phyloP scores from a whole-genome alignment of 2,888 invertebrate species.

The Caenorhabditis panamensis region DNA sequence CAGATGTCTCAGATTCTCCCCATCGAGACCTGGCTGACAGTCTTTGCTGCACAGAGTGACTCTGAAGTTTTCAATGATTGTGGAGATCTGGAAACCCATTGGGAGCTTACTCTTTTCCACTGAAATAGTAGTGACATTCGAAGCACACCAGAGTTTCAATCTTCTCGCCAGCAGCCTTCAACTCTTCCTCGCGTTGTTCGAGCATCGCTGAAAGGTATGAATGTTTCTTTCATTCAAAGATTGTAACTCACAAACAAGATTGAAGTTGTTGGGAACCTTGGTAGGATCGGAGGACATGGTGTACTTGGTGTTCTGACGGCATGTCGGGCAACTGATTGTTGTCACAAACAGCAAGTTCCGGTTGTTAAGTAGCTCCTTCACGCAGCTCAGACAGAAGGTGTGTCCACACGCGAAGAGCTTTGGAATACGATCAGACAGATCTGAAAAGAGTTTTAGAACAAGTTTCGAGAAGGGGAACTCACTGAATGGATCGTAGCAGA shows the following conservation, averaged over 20 bases:
- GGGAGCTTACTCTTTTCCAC: conserved; percentile 8
- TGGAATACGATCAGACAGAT: conserved; percentile 30
- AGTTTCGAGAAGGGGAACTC: background rate
- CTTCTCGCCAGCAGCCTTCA: background rate
- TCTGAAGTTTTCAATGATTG: background rate
- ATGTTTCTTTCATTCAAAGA: too few species aligned
- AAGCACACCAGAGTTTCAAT: conserved; percentile 4
- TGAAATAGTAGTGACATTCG: conserved; percentile 6
- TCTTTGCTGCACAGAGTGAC: conserved; percentile 22
- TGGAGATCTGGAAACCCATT: background rate
- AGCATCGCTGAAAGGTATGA: conserved; percentile 26
- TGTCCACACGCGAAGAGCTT: conserved; percentile 48
- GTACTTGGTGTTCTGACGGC: conserved; percentile 28
- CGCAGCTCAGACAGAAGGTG: conserved; percentile 34
- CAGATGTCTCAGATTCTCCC: background rate
- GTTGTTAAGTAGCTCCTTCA: conserved; percentile 11
- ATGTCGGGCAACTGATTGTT: conserved; percentile 33
- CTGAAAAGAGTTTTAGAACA: conserved; percentile 5
- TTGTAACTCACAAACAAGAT: conserved; percentile 25
- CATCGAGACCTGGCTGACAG: background rate
- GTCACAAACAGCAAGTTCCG: conserved; percentile 3
- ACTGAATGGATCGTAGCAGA: conserved; percentile 46
- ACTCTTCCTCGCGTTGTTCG: conserved; percentile 38
- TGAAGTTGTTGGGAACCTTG: conserved; percentile 36
- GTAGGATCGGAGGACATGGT: background rate